Conservation (phyloP, 2,797 vertebrate genomes). For the Pseudopleuronectes americanus region DNA sequence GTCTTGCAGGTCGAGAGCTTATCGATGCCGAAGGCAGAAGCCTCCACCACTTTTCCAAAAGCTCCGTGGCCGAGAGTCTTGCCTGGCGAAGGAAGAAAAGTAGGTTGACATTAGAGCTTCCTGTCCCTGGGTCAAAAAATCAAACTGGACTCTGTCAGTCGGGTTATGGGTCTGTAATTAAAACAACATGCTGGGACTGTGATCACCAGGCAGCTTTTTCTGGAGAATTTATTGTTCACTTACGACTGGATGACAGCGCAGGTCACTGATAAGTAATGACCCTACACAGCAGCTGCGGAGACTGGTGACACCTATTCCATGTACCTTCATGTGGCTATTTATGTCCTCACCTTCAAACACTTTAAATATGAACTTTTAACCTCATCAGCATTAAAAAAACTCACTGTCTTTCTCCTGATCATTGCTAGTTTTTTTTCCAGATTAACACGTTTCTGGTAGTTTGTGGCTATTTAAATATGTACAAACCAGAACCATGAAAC, state of each 20-base stretch:
- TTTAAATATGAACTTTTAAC: conserved; percentile 17
- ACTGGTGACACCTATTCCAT: conserved; percentile 31
- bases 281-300: conserved; percentile 53
- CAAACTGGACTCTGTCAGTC: conserved; percentile 64
- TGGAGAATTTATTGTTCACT: conserved; percentile 67
- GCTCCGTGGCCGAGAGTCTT: conserved; percentile 96
- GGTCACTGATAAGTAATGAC: conserved; percentile 69
- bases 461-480: background rate
- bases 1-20: conserved; percentile 97
- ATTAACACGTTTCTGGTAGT: background rate
- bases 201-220: conserved; percentile 48
- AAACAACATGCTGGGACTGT: conserved; percentile 70
- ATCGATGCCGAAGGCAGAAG: conserved; percentile 95
- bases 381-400: background rate
- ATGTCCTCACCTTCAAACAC: conserved; percentile 6
- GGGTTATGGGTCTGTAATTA: conserved; percentile 72
- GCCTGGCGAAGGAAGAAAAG: conserved; percentile 80
- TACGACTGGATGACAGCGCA: conserved; percentile 60
- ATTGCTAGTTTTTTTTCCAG: background rate
- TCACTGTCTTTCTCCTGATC: background rate
- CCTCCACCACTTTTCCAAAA: conserved; percentile 96
- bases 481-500: background rate
- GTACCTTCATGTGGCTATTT: conserved; percentile 11
- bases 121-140: conserved; percentile 55
- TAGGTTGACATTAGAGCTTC: conserved; percentile 42